Base-by-base conservation (phyloP, 2,113 vertebrate species). In the Vulpes ferrilata region DNA sequence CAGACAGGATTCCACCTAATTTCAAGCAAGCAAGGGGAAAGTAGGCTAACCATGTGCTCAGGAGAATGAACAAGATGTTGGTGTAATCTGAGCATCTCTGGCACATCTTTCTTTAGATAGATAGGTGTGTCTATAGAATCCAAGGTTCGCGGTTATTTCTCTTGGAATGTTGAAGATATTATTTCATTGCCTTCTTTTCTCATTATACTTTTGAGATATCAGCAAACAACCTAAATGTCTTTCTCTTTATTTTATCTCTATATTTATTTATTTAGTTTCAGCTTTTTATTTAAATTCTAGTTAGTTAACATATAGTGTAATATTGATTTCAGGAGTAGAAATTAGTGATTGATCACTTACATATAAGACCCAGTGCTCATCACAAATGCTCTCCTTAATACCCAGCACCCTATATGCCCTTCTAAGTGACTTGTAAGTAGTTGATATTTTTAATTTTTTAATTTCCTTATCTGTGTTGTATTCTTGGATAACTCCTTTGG, bases 181-280 rank as follows among this genome's bases (percentile, higher is more conserved):
- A 60, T 79, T 91, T 90, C 13, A 60, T 35, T 87, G 20, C 17
- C 27, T 95, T 53, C 22, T 59, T 59, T 74, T 83, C 20, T 12
- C 9, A 78, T 23, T 74, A 67, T 87, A 38, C 20, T 94, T 90
- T 78, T 90, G 25, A 96, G 86, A 64, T 91, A 60, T 84, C 22
- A 95, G 25, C 35, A 59, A 51, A 95, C 57, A 95, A 94, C 0
- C 38, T 57, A 90, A 94, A 80, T 74, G 35, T 0, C 38, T 48
- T 48, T 48, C 71, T 48, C 48, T 48, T 74, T 74, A 15, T 67
- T 67, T 67, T n/a, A 11, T 74, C 43, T 43, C 43, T 74, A 13
- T 74, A 43, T 74, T 74, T 30, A 65, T 65, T 65, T 43, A 27
- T 76, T 76, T 76, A 48, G 23, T 76, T 48, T 48, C 43, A 76